A percentile compares a stretch with the other conserved stretches of the same genome.
Conservation (phyloP, 2,113 vertebrate species). For the Willisornis vidua region DNA sequence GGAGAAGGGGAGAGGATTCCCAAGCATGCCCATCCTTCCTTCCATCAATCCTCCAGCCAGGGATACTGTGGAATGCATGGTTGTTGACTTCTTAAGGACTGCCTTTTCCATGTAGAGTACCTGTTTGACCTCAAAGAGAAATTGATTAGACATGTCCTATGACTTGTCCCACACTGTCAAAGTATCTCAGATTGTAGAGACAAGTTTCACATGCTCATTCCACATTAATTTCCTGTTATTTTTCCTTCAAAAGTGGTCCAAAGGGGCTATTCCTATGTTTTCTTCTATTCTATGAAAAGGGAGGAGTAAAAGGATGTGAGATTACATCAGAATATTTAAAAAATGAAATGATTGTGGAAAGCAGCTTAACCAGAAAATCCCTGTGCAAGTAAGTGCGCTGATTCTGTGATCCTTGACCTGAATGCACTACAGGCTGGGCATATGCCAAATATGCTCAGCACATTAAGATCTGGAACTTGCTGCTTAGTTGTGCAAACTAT, state of each 20-base stretch:
- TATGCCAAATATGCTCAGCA: not conserved
- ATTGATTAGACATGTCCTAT: not conserved
- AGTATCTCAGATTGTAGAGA: not conserved
- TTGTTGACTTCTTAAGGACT: not conserved
- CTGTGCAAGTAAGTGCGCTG: not conserved
- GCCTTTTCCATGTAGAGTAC: not conserved
- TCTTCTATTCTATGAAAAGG: not conserved
- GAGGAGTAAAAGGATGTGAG: not conserved
- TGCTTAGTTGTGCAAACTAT: not conserved
- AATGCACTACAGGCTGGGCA: not conserved
- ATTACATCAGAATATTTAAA: not conserved
- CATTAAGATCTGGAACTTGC: constrained; percentile 19
- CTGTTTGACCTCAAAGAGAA: not conserved
- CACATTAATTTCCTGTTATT: not conserved
- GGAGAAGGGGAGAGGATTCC: not conserved
- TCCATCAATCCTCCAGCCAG: not conserved
- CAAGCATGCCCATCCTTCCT: not conserved
- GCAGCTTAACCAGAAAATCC: not conserved
- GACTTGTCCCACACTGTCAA: not conserved
- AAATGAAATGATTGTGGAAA: not conserved
- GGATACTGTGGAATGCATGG: accelerated
- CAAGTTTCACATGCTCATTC: not conserved
- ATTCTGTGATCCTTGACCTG: not conserved
- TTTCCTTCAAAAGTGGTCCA: not conserved
- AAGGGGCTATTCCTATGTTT: not conserved